Evolutionary conservation across 1,140 invertebrate genomes (phyloP).

Genomic region (Caenorhabditis latens): DNA sequence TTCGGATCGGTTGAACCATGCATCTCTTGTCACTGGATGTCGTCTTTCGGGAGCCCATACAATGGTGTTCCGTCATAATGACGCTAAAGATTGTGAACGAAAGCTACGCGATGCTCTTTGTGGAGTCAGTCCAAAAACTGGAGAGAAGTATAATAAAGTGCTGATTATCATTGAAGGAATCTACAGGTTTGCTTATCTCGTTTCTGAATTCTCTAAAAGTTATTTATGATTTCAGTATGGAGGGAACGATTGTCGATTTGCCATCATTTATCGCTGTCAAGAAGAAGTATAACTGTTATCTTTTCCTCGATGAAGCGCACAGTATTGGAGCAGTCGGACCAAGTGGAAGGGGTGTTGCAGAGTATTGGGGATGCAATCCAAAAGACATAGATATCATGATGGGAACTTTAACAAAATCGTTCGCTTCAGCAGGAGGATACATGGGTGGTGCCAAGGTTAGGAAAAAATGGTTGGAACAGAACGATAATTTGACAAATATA

Average conservation of each 20-base stretch:
- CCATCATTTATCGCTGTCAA: constrained; percentile 79
- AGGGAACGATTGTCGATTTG: constrained; percentile 80
- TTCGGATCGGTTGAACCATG: constrained; percentile 78
- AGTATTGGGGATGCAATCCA: constrained; percentile 80
- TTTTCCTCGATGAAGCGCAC: constrained; percentile 81
- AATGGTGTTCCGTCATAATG: constrained; percentile 80
- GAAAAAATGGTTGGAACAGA: neutral
- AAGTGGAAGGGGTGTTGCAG: constrained; percentile 79
- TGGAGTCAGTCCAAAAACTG: constrained; percentile 78
- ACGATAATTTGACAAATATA: neutral
- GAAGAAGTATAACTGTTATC: constrained; percentile 80
- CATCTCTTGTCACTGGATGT: constrained; percentile 79
- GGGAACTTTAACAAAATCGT: constrained; percentile 81
- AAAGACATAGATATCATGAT: constrained; percentile 80
- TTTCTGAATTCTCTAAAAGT: neutral
- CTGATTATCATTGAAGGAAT: constrained; percentile 79
- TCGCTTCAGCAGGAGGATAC: constrained; percentile 80
- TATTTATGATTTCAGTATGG: constrained; percentile 78
- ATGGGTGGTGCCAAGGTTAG: constrained; percentile 80
- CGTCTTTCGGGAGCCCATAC: constrained; percentile 79
- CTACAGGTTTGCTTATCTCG: constrained; percentile 43
- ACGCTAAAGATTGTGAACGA: constrained; percentile 79
- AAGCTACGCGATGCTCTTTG: constrained; percentile 78
- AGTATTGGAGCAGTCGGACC: constrained; percentile 80
- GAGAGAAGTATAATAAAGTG: constrained; percentile 78